Evolutionary conservation across 2,797 vertebrate genomes (phyloP).

Genomic region (Trichosurus vulpecula): DNA sequence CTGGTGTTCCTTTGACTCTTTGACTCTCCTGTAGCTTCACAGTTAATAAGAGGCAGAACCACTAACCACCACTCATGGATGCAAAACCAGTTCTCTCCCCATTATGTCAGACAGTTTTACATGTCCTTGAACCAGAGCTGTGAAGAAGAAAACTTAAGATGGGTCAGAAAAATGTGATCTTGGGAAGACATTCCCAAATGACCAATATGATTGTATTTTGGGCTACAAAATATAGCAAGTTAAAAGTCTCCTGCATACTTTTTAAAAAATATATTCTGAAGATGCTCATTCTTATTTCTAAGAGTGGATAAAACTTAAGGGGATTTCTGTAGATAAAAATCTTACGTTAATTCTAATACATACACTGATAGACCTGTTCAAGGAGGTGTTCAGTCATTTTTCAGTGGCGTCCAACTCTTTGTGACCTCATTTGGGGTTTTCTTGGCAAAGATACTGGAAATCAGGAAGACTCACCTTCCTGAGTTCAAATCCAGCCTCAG

Average conservation of each 20-base stretch:
- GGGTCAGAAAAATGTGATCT: constrained; percentile 6
- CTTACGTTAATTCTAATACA: neutral
- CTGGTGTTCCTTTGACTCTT: neutral
- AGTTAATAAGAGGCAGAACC: neutral
- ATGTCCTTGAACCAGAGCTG: neutral
- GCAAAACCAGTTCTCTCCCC: neutral
- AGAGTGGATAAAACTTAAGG: neutral
- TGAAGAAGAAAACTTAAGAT: neutral
- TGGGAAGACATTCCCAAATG: constrained; percentile 17
- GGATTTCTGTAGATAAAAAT: neutral
- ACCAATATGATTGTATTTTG: neutral
- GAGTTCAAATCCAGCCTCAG: too few species aligned
- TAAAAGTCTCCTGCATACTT: neutral
- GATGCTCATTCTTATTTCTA: neutral
- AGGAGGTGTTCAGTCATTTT: neutral
- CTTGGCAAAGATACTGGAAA: neutral
- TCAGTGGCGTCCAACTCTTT: neutral
- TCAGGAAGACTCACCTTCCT: too few species aligned
- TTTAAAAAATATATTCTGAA: neutral
- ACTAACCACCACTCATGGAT: neutral
- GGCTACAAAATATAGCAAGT: neutral
- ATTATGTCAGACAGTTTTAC: too few species aligned
- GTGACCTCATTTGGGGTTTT: neutral
- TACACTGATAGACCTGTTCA: neutral
- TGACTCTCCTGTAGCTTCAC: neutral